A percentile compares a stretch with the other conserved stretches of the same genome.
phyloP scores from a whole-genome alignment of 2,888 invertebrate genomes.

The Mesodorylaimus sp. region DNA sequence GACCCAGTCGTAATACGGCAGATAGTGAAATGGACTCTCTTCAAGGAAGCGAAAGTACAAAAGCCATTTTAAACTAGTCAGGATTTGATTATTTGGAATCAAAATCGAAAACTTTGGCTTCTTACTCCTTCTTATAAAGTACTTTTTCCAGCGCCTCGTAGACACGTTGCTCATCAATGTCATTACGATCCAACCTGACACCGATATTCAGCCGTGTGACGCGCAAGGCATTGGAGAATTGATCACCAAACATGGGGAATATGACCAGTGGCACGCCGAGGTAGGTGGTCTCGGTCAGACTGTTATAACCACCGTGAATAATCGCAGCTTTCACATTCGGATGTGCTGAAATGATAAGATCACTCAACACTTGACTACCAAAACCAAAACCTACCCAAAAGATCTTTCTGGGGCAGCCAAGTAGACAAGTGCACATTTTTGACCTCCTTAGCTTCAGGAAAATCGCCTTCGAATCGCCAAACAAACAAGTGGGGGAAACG shows the following conservation, averaged over 20 bases:
- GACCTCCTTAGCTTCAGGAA: conserved; percentile 13
- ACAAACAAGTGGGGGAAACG: conserved; percentile 25
- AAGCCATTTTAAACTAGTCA: no score
- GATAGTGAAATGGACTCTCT: no score
- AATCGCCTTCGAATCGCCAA: conserved; percentile 7
- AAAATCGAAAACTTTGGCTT: no score
- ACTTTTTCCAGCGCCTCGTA: conserved; percentile 32
- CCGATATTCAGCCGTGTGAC: conserved; percentile 15
- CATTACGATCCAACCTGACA: conserved; percentile 14
- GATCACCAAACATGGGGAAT: conserved; percentile 33
- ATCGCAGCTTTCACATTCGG: conserved; percentile 50
- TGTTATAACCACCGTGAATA: conserved; percentile 53
- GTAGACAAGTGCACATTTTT: conserved; percentile 22
- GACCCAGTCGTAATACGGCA: no score
- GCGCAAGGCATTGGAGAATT: conserved; percentile 30
- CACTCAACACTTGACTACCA: no score
- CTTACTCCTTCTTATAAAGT: conserved; percentile 30
- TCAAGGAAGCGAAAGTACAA: no score
- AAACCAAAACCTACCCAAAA: conserved; percentile 20
- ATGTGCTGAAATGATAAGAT: conserved; percentile 39
- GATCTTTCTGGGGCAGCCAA: conserved; percentile 33
- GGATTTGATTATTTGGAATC: no score
- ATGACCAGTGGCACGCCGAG: conserved; percentile 33
- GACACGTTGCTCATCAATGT: conserved; percentile 10
- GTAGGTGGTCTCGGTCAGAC: conserved; percentile 45